These are phyloP conservation scores for Hipparchia semele DNA, from an alignment of 2,888 invertebrate species.

Conservation along the genomic window DNA sequence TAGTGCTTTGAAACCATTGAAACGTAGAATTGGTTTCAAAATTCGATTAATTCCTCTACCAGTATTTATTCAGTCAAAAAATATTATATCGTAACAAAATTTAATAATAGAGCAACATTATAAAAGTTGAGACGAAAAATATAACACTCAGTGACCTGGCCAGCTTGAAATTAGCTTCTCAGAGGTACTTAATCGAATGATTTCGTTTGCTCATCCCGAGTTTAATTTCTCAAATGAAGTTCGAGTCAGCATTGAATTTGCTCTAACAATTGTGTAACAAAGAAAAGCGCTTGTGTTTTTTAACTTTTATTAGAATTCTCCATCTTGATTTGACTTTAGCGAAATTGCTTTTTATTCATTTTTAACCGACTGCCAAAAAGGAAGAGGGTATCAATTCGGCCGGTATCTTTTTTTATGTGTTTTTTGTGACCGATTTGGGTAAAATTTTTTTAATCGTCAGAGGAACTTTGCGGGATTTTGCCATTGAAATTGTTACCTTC, in stretches of 20 bases:
- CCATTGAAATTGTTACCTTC: too few species aligned
- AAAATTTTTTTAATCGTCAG: too few species aligned
- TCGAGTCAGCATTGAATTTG: slow-evolving; percentile 23
- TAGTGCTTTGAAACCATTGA: too few species aligned
- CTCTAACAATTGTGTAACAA: slow-evolving; percentile 19
- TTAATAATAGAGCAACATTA: not conserved
- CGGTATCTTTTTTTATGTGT: too few species aligned
- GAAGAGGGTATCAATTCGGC: too few species aligned
- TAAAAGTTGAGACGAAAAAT: not conserved
- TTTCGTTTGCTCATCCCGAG: slow-evolving; percentile 20
- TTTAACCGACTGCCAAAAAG: not conserved
- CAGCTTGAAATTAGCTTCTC: slow-evolving; percentile 19
- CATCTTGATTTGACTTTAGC: slow-evolving; percentile 16
- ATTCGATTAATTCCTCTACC: too few species aligned
- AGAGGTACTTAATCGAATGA: slow-evolving; percentile 20
- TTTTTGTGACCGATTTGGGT: too few species aligned
- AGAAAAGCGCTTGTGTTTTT: slow-evolving; percentile 13
- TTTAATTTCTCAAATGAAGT: slow-evolving; percentile 27
- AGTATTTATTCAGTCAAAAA: not conserved
- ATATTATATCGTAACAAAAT: not conserved
- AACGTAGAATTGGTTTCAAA: too few species aligned
- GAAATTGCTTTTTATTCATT: slow-evolving; percentile 19
- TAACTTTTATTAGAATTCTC: slow-evolving; percentile 7
- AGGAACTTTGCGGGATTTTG: too few species aligned
- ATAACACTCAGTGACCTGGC: slow-evolving; percentile 9